Base-by-base conservation (phyloP, 2,113 vertebrate species). In the Notothenia rossii region DNA sequence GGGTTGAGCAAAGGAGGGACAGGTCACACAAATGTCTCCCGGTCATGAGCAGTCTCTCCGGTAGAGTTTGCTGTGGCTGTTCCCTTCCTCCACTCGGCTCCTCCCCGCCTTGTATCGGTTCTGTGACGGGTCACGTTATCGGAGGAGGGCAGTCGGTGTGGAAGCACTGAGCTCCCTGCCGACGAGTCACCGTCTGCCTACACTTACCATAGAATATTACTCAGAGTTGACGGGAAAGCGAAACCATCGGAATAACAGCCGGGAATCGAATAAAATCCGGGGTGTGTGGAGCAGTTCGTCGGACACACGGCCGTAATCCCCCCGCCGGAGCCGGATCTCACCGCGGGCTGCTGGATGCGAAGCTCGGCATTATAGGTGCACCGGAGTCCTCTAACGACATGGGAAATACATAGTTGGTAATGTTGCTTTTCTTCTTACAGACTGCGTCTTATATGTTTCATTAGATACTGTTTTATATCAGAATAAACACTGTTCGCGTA, bases 321-420 rank as follows among this genome's bases (percentile, higher is more conserved):
- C 78, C 20, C 87, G 29, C 67, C 64, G 89, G 85, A 88, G 46
- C 81, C 48, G 59, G 65, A 61, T 55, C 82, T 88, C 72, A 67
- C 46, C 75, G 70, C 81, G 85, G 75, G 78, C 69, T 84, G 78
- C 69, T 86, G 84, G 83, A 90, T 58, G 72, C 69, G 83, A 76
- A 84, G 69, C 81, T 75, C 49, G 61, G 81, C 60, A 53, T 78
- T 82, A 54, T 67, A 91, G 87, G 87, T 72, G 90, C 87, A 86
- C 79, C 75, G 71, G 88, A 88, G 78, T 77, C 79, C n/a, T 81
- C 82, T 79, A 86, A 89, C 87, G 86, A 93, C 87, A 93, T 90
- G 92, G 82, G 77, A 50, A 76, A 92, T 79, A 91, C 91, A 92
- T 92, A 93, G 88, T 93, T 91, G 91, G 87, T 94, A 91, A 82